A percentile compares a stretch with the other conserved stretches of the same genome.
These are phyloP conservation scores for Drepanosiphum platanoidis DNA, from an alignment of 2,888 invertebrate genomes.

Conservation along the genomic window DNA sequence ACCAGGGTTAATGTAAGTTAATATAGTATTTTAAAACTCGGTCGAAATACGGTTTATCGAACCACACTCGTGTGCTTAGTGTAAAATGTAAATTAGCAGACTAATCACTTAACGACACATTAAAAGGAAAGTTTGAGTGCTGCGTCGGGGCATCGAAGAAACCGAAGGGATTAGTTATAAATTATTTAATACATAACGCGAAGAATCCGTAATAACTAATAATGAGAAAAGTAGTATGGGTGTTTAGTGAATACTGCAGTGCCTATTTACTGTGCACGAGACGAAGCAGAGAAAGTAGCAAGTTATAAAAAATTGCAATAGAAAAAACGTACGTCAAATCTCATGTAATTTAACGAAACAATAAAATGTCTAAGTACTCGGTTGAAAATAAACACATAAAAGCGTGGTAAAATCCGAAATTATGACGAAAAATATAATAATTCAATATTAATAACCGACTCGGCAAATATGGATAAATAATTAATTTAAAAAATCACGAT, in stretches of 20 bases:
- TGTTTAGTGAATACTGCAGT: not conserved
- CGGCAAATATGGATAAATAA: too few species aligned
- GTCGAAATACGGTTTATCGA: not conserved
- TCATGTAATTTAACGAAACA: not conserved
- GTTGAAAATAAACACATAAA: not conserved
- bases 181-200: not conserved
- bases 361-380: not conserved
- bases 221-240: not conserved
- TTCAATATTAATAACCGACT: too few species aligned
- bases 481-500: too few species aligned
- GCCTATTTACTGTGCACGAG: not conserved
- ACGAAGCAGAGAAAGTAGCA: slow-evolving; percentile 36
- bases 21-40: too few species aligned
- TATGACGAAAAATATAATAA: too few species aligned
- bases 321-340: not conserved
- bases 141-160: not conserved
- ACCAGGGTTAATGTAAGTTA: not conserved
- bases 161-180: not conserved
- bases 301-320: not conserved
- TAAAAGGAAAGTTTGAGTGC: not conserved
- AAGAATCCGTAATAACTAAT: not conserved
- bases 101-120: not conserved
- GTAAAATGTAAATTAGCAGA: not conserved
- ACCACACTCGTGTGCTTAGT: not conserved
- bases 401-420: not conserved